Base-by-base conservation (phyloP, 1,140 invertebrate genomes). In the Macrosteles quadrilineatus region DNA sequence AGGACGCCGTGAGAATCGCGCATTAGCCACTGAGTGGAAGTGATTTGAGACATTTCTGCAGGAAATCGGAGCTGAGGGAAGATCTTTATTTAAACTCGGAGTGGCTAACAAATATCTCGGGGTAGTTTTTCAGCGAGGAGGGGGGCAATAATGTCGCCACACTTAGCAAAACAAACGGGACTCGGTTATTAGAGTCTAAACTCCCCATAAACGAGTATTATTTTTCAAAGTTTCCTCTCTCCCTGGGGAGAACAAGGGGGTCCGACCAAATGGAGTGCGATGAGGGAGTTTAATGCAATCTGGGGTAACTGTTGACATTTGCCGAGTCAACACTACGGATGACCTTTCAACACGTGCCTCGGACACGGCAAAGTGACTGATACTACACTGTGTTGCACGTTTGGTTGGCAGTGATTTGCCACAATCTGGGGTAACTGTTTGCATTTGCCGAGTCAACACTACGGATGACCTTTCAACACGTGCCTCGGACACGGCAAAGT, bases 381-480 rank as follows among this genome's bases (percentile, higher is more conserved):
- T 36, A 14, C 32, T 36, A 36, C 32, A 36, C 32, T 14, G 32
- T 36, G 14, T 36, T 36, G 14, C 32, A 36, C 32, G 32, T 36
- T 36, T 36, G 32, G 14, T 36, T 36, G 32, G 32, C 32, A 14
- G 32, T n/a, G 32, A 36, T 12, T 29, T 29, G 30, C 21, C n/a
- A 25, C 55, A 27, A 59, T 59, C 21, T 27, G 55, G 55, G 55
- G 55, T 55, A 31, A 53, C 27, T 68, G 67, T 68, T 68, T 45
- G 57, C 67, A 68, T 68, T 68, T 57, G 50, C 25, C 17, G 67
- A 68, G 67, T 68, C 67, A 68, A 68, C 67, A 68, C 47, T 25
- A 27, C 17, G 27, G 65, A 29, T 68, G 67, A 68, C 67, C 67
- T 68, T 68, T 55, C 27, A 19, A 27, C 47, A 36, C 67, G 55